phyloP scores from a whole-genome alignment of 2,113 vertebrate species.

The Thinocorus orbignyianus region DNA sequence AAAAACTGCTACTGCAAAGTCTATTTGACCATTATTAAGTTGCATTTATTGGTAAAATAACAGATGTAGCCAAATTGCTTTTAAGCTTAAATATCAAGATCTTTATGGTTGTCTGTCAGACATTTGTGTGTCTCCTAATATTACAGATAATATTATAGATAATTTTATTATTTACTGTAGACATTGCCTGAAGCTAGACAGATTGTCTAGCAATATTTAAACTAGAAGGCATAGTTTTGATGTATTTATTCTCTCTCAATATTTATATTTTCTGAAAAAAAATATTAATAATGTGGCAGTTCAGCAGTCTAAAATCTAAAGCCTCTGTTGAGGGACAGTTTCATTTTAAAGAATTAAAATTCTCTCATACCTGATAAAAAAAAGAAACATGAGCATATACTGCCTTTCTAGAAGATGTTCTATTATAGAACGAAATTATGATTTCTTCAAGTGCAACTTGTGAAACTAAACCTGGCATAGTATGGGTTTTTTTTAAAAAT shows the following conservation, averaged over 20 bases:
- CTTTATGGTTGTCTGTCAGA: not conserved
- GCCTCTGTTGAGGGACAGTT: not conserved
- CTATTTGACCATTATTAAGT: not conserved
- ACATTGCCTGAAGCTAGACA: not conserved
- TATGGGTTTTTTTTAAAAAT: no score
- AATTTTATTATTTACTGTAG: not conserved
- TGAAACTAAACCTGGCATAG: not conserved
- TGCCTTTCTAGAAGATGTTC: not conserved
- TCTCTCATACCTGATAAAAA: not conserved
- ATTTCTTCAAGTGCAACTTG: not conserved
- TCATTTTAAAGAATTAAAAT: not conserved
- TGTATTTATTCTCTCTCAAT: not conserved
- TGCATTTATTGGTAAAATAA: not conserved
- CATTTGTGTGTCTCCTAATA: not conserved
- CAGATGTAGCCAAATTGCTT: not conserved
- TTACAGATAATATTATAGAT: not conserved
- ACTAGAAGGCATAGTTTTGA: not conserved
- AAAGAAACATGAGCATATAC: not conserved
- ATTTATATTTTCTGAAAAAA: not conserved
- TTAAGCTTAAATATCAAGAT: not conserved
- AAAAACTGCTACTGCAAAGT: not conserved
- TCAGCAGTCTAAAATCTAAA: not conserved
- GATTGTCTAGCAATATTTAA: not conserved
- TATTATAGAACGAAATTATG: not conserved
- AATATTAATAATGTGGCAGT: not conserved